These are phyloP conservation scores for Cygnus atratus DNA, from an alignment of 2,113 vertebrate genomes.

Conservation along the genomic window DNA sequence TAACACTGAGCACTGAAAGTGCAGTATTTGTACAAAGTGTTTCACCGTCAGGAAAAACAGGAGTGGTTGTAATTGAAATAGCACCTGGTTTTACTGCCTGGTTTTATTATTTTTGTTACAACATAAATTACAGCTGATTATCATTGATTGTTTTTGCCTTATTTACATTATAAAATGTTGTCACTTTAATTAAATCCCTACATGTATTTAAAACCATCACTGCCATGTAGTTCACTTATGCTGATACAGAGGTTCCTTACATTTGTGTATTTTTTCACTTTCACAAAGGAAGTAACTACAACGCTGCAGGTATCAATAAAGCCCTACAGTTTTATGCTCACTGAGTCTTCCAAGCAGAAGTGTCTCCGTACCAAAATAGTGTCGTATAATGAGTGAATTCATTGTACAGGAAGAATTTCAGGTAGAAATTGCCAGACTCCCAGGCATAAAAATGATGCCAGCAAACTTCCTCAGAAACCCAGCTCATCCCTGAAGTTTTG, in stretches of 20 bases:
- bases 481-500: neutral
- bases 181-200: neutral
- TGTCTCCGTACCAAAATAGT: neutral
- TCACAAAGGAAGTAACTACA: neutral
- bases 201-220: neutral
- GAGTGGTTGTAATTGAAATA: neutral
- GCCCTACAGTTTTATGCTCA: neutral
- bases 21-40: neutral
- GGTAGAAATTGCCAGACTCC: neutral
- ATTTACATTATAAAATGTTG: conserved; percentile 20
- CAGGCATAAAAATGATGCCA: neutral
- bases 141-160: neutral
- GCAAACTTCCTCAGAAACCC: neutral
- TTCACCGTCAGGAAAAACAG: neutral
- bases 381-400: neutral
- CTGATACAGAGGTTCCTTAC: neutral
- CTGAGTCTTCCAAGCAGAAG: neutral
- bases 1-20: neutral
- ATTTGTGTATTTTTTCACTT: neutral
- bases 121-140: neutral
- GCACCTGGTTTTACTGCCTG: neutral
- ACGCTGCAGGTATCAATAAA: neutral
- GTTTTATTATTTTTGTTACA: conserved; percentile 8
- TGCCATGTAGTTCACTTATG: neutral
- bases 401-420: neutral